Conservation (phyloP, 2,113 vertebrate genomes). For the Columba livia region DNA sequence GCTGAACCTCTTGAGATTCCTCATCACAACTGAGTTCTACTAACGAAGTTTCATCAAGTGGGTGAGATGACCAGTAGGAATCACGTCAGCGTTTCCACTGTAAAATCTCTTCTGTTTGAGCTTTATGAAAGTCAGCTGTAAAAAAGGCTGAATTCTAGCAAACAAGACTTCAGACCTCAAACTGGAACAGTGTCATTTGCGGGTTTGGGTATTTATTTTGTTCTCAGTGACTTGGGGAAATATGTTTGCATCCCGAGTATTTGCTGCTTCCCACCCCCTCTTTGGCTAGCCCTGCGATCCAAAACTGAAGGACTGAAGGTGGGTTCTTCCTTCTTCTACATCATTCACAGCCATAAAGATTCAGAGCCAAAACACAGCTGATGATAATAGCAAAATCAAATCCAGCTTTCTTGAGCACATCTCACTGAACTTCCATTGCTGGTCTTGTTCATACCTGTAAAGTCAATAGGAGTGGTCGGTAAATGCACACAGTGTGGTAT, state of each 20-base stretch:
- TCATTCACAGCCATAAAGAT: accelerated
- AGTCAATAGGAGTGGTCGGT: neutral
- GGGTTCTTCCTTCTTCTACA: neutral
- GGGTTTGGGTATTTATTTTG: constrained; percentile 1
- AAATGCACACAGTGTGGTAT: neutral
- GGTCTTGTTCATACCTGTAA: neutral
- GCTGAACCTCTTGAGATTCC: neutral
- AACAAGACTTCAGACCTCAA: neutral
- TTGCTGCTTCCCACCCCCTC: neutral
- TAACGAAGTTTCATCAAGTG: neutral
- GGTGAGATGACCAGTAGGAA: neutral
- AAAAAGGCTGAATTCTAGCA: constrained; percentile 19
- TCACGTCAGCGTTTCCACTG: neutral
- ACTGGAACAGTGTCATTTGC: neutral
- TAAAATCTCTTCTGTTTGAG: neutral
- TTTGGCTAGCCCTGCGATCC: neutral
- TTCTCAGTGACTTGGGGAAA: neutral
- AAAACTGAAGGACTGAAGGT: neutral
- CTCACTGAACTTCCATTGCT: neutral
- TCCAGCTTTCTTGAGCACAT: neutral
- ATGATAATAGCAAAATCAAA: neutral
- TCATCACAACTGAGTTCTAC: neutral
- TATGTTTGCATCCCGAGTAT: neutral
- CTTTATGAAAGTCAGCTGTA: neutral
- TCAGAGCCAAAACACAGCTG: neutral